Conservation (phyloP, 2,888 invertebrate genomes). For the Adelognathus sp. region DNA sequence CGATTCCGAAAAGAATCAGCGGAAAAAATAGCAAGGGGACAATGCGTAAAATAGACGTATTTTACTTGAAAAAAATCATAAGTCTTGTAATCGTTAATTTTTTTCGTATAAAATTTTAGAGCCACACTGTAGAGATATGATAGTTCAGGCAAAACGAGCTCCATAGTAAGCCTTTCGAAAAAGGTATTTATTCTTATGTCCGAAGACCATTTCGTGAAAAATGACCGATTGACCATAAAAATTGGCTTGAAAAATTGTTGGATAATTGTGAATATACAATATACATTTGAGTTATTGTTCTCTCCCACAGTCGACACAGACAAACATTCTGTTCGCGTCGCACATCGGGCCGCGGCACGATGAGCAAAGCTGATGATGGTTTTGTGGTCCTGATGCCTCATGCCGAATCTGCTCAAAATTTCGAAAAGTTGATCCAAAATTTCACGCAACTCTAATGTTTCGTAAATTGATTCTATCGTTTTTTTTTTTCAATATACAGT, state of each 20-base stretch:
- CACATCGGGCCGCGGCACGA: conserved; percentile 4
- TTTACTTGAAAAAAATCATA: too few species aligned
- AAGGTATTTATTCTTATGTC: background rate
- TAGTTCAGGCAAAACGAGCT: background rate
- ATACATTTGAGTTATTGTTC: conserved; percentile 5
- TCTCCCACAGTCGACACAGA: conserved; percentile 4
- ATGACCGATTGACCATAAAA: conserved; percentile 3
- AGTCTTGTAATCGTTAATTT: too few species aligned
- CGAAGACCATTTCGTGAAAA: too few species aligned
- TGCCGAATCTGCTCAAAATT: background rate
- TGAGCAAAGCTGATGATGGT: background rate
- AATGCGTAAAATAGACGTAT: too few species aligned
- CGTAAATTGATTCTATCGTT: too few species aligned
- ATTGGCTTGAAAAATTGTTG: background rate
- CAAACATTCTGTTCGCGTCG: conserved; percentile 7
- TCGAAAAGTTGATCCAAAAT: too few species aligned
- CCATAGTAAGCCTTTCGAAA: background rate
- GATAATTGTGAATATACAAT: conserved; percentile 11
- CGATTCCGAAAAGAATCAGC: too few species aligned
- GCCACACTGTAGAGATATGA: background rate
- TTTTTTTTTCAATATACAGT: too few species aligned
- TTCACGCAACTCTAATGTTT: too few species aligned
- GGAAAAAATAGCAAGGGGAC: too few species aligned
- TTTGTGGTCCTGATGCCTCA: background rate
- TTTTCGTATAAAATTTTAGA: too few species aligned